Base-by-base conservation (phyloP, 2,797 vertebrate genomes). In the Ctenopoma multispine region DNA sequence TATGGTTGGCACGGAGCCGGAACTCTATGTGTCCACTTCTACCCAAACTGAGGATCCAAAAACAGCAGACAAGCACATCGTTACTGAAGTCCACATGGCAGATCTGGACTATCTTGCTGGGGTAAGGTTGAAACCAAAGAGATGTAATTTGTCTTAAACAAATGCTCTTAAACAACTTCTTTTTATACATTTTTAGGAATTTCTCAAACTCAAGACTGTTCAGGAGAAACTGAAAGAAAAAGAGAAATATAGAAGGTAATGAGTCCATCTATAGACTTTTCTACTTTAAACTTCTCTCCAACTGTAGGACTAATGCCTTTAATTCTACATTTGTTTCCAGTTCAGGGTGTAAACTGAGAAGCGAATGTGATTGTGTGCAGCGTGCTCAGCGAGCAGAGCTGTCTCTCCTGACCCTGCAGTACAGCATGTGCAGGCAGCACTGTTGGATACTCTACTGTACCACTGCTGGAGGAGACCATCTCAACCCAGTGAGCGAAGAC, bases 341-440 rank as follows among this genome's bases (percentile, higher is more conserved):
- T n/a, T 29, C 13, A 17, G 46, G 12, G 2, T 7, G 31, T 11
- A 34, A 20, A 23, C 3, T n/a, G 40, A 49, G 5, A 7, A n/a
- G 41, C 5, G 61, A 55, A 5, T 69, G 89, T 69, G 81, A 77
- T 12, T 84, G 73, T 79, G 0, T 40, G 1, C 60, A 79, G 47
- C 83, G 83, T 31, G 84, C 80, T 56, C 61, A 82, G 47, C 84
- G 78, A 12, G 94, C 96, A 0, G 96, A 97, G 76, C 51, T 95
- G 55, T 65, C 86, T 58, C 85, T 97, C 36, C 81, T 97, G 38
- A 80, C 83, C 0, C 60, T 90, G 71, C 93, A 95, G 81, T 93
- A 92, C 10, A 69, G 79, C 56, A 87, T 95, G 91, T 96, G 94
- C 75, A 90, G 67, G 43, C 93, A 79, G 55, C 92, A 95, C 57